phyloP scores from a whole-genome alignment of 2,113 vertebrate species.

The Proteles cristata region DNA sequence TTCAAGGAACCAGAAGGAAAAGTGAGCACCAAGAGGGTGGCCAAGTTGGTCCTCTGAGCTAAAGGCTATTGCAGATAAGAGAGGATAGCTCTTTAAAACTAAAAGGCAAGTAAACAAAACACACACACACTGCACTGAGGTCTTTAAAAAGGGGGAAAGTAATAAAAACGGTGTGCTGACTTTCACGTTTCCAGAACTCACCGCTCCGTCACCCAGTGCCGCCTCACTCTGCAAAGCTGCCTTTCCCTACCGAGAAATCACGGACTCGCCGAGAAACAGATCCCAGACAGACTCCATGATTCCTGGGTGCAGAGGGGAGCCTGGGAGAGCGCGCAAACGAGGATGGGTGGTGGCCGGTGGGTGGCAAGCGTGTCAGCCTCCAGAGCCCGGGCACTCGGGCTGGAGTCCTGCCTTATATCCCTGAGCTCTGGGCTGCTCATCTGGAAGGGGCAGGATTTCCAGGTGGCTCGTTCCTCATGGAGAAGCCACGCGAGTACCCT shows the following conservation, averaged over 20 bases:
- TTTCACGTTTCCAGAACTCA: neutral
- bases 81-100: neutral
- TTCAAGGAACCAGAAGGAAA: neutral
- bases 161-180: neutral
- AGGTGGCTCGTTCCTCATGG: neutral
- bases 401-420: neutral
- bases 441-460: neutral
- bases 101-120: neutral
- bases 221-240: neutral
- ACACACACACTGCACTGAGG: neutral
- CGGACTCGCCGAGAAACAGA: neutral
- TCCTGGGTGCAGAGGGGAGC: neutral
- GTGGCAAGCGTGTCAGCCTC: rapidly evolving
- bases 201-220: neutral
- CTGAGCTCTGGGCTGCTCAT: neutral
- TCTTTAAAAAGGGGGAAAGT: neutral
- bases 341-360: neutral
- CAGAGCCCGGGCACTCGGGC: neutral
- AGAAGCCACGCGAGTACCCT: neutral
- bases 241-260: neutral
- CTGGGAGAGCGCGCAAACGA: neutral
- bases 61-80: neutral
- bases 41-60: neutral
- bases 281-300: neutral
- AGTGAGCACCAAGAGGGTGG: neutral